These are phyloP conservation scores for Aphidius ervi DNA, from an alignment of 1,140 invertebrate genomes.

Conservation along the genomic window DNA sequence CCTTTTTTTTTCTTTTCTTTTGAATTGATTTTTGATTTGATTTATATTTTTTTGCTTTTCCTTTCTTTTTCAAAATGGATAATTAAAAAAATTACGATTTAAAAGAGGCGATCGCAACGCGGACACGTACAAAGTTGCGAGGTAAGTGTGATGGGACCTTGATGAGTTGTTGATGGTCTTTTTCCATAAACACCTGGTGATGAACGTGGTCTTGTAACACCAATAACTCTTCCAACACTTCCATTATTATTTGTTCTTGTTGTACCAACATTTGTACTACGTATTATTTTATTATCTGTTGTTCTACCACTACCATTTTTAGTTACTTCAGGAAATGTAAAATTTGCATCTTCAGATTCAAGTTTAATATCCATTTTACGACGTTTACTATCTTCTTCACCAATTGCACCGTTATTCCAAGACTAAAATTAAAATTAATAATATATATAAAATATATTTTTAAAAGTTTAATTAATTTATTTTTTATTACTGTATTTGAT, in stretches of 20 bases:
- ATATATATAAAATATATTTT: too few species aligned
- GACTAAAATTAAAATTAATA: conserved; percentile 25
- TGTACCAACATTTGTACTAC: conserved; percentile 33
- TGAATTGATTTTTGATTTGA: too few species aligned
- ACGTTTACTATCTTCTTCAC: conserved; percentile 56
- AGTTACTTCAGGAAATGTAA: conserved; percentile 44
- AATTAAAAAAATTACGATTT: conserved; percentile 14
- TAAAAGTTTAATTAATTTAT: too few species aligned
- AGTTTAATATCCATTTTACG: conserved; percentile 62
- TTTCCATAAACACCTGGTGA: conserved; percentile 41
- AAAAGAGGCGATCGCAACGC: conserved; percentile 19
- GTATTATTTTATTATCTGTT: conserved; percentile 19
- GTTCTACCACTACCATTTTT: conserved; percentile 12
- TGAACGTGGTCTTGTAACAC: conserved; percentile 43
- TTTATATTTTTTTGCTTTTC: not conserved
- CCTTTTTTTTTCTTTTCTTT: too few species aligned
- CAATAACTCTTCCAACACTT: conserved; percentile 37
- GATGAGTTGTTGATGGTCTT: conserved; percentile 37
- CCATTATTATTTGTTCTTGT: conserved; percentile 28
- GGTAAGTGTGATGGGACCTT: conserved; percentile 51
- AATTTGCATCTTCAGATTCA: conserved; percentile 65
- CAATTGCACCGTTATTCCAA: conserved; percentile 38
- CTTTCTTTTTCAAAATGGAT: not conserved
- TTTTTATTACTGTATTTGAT: conserved; percentile 26
- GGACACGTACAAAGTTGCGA: conserved; percentile 51